phyloP scores from a whole-genome alignment of 2,113 vertebrate species.

The Ptychochromis oligacanthus region DNA sequence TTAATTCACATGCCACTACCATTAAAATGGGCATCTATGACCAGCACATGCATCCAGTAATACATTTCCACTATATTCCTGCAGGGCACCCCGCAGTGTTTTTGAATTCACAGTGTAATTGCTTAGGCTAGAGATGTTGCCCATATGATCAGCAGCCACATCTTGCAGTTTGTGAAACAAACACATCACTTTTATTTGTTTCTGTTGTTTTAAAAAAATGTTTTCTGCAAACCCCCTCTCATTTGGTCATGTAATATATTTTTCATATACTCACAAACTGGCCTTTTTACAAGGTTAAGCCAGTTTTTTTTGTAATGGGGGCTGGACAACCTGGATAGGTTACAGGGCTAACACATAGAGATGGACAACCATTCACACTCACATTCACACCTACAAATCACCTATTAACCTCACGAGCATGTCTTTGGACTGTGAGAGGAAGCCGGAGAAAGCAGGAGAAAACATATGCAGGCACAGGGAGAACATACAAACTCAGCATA shows the following conservation, averaged over 20 bases:
- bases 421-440: background rate
- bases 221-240: background rate
- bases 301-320: background rate
- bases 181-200: background rate
- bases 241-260: background rate
- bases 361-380: background rate
- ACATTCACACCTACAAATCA: background rate
- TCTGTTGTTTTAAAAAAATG: background rate
- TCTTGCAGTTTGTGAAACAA: background rate
- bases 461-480: background rate
- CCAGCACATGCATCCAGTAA: background rate
- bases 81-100: conserved; percentile 18
- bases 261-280: background rate
- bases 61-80: background rate
- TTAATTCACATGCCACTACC: background rate
- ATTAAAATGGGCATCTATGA: background rate
- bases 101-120: conserved; percentile 17
- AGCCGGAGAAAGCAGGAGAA: background rate
- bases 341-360: background rate
- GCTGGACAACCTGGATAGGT: background rate
- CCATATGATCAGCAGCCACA: background rate
- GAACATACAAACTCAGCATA: background rate
- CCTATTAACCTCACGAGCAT: background rate
- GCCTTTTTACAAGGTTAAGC: background rate
- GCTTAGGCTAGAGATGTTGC: conserved; percentile 20